Percentiles rank a stretch among this genome's conserved stretches.
These are phyloP conservation scores for Chanos chanos DNA, from an alignment of 2,797 vertebrate species.

Conservation along the genomic window DNA sequence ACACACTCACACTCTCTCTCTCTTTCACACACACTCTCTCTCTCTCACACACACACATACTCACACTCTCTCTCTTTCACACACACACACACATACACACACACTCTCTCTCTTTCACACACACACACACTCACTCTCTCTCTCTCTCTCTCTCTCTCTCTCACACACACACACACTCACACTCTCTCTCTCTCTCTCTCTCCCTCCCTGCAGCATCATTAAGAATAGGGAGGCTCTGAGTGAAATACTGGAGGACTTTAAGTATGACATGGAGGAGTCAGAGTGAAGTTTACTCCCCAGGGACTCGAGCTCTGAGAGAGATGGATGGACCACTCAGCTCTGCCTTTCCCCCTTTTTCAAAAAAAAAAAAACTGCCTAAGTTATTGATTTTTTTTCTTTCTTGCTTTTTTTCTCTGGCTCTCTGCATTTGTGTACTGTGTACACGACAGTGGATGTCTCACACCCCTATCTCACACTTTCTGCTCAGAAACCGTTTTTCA, in stretches of 20 bases:
- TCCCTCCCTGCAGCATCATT: constrained; percentile 83
- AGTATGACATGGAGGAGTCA: constrained; percentile 89
- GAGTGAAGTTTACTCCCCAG: constrained; percentile 62
- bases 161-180: not conserved
- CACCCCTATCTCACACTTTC: no score
- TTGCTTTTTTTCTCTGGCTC: not conserved
- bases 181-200: not conserved
- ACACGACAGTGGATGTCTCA: no score
- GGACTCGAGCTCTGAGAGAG: constrained; percentile 31
- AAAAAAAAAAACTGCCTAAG: constrained; percentile 45
- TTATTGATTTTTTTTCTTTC: constrained; percentile 43
- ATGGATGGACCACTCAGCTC: constrained; percentile 39
- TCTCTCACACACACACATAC: no score
- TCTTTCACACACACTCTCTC: no score
- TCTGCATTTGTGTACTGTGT: no score
- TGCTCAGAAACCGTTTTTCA: no score
- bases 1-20: no score
- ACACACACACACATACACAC: no score
- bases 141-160: no score
- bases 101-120: no score
- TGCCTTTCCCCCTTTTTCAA: not conserved
- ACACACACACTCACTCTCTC: no score
- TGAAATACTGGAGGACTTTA: constrained; percentile 95
- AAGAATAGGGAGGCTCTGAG: constrained; percentile 91
- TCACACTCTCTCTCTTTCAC: no score